phyloP scores from a whole-genome alignment of 2,888 invertebrate genomes.

The Apamea sordens region DNA sequence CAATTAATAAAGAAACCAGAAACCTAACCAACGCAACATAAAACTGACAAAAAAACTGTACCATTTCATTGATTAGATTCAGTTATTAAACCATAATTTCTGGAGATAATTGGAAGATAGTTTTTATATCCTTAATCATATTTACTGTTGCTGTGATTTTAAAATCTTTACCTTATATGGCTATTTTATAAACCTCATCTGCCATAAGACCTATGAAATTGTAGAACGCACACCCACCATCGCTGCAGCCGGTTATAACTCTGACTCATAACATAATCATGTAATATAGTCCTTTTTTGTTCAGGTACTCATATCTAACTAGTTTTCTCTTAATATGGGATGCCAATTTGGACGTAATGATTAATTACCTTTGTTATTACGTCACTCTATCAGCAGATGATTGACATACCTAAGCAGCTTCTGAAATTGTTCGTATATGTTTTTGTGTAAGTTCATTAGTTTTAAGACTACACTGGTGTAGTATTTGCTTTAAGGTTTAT shows the following conservation, averaged over 20 bases:
- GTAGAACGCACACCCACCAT: slow-evolving; percentile 35
- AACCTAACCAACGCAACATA: not conserved
- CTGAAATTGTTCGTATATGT: slow-evolving; percentile 5
- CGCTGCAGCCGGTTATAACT: slow-evolving; percentile 27
- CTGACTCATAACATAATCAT: slow-evolving; percentile 49
- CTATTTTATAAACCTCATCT: not conserved
- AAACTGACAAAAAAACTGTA: not conserved
- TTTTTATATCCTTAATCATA: not conserved
- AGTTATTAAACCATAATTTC: not conserved
- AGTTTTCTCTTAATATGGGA: slow-evolving; percentile 35
- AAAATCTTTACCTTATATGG: not conserved
- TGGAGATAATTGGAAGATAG: not conserved
- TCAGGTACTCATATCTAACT: slow-evolving; percentile 20
- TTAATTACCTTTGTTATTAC: slow-evolving; percentile 27
- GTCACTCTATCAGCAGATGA: slow-evolving; percentile 5
- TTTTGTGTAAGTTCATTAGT: slow-evolving; percentile 1
- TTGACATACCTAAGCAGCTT: not conserved
- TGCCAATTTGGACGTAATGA: slow-evolving; percentile 12
- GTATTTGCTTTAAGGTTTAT: not conserved
- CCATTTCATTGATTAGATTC: not conserved
- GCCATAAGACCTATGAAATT: slow-evolving; percentile 15
- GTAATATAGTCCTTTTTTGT: slow-evolving; percentile 39
- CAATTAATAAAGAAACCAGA: not conserved
- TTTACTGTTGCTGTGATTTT: not conserved
- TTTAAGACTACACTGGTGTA: not conserved